Evolutionary conservation across 2,113 vertebrate species (phyloP), one percentile per base, ranked within the genome.

Genomic region (Mixornis gularis): DNA sequence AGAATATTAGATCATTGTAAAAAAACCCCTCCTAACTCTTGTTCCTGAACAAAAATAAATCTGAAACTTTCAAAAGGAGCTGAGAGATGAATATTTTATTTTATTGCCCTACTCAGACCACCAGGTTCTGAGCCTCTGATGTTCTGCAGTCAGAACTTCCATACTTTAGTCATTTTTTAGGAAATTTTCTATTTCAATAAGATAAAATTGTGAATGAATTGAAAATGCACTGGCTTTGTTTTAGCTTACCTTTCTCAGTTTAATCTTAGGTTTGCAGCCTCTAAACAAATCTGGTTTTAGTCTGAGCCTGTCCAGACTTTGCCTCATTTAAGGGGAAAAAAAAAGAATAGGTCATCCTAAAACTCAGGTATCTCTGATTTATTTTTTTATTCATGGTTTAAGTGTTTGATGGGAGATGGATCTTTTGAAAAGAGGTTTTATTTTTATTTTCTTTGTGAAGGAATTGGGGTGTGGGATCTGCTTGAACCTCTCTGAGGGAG

Each of bases 41-140:
- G 12, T 82, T 48, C 26, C 72, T 52, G 32, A 53, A 44, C 87
- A 76, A 92, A 93, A 96, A 92, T 76, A 62, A 78, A 52, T 36
- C 21, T 55, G 38, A 86, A 86, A 79, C 46, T 87, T 80, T 90
- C 32, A 62, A 62, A 79, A 91, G 71, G 52, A 71, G 85, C 79
- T 59, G 80, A 56, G 88, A 85, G 48, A 55, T 85, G n/a, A 29
- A 55, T 64, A 84, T 94, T 44, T 60, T 49, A 19, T 70, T 36
- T 49, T 27, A 11, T 43, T 60, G 84, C 27, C 25, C 36, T 19
- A 13, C 55, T 72, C 49, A 80, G 69, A 73, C 55, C 29, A 3
- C 19, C 5, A 0, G 0, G 8, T 69, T 68, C 71, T 79, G 52
- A 93, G 72, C 69, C 51, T 41, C 40, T 62, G 85, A 11, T 65